A percentile compares a stretch with the other conserved stretches of the same genome.
Conservation (phyloP, 2,113 vertebrate genomes). For the Chlamydotis undulata region DNA sequence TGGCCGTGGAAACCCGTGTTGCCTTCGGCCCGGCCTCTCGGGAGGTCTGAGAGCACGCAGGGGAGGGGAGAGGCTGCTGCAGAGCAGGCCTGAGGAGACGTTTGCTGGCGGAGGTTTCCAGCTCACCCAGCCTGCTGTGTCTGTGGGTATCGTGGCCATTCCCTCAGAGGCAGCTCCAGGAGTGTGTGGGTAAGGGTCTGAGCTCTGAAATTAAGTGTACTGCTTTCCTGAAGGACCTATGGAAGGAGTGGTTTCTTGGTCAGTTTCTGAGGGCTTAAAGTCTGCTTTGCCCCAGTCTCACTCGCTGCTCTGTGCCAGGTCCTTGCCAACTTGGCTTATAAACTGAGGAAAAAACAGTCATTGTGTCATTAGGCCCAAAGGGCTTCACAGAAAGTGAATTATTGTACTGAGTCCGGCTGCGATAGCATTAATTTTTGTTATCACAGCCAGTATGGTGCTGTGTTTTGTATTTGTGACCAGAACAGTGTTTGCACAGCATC, state of each 20-base stretch:
- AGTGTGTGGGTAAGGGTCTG: neutral
- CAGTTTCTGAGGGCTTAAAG: neutral
- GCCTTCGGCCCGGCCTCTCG: neutral
- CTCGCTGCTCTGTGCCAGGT: too few species aligned
- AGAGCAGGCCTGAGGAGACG: rapidly evolving
- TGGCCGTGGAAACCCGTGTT: too few species aligned
- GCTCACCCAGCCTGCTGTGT: neutral
- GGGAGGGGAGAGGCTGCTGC: neutral
- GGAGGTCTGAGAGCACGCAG: neutral
- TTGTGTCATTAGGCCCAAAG: neutral
- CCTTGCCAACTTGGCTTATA: neutral
- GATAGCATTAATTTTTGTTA: neutral
- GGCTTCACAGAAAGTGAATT: neutral
- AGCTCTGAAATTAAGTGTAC: neutral
- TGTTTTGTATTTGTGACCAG: too few species aligned
- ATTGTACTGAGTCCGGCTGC: neutral
- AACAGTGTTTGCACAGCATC: too few species aligned
- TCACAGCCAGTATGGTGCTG: neutral
- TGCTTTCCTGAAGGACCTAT: neutral
- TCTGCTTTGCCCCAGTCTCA: neutral
- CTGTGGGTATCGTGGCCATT: rapidly evolving
- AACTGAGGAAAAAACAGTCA: neutral
- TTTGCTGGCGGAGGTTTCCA: too few species aligned
- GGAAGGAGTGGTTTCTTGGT: neutral
- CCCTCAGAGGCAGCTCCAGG: neutral